Percentiles rank a stretch among this genome's conserved stretches.
phyloP scores from a whole-genome alignment of 2,888 invertebrate species.

The Alentia gelatinosa region DNA sequence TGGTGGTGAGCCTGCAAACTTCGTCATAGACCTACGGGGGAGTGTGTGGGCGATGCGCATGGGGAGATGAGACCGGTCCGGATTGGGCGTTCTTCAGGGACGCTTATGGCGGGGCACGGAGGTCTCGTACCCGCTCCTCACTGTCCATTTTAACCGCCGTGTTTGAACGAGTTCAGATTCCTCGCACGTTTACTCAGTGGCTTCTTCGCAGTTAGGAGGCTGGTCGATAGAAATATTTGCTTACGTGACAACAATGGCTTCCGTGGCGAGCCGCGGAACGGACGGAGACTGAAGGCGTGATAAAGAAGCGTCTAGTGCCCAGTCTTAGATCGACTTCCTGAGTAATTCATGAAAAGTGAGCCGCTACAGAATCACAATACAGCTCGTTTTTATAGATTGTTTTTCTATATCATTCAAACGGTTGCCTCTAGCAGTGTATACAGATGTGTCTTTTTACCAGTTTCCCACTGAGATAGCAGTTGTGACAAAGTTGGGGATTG shows the following conservation, averaged over 20 bases:
- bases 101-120: neutral
- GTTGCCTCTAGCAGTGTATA: too few species aligned
- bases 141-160: neutral
- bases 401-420: too few species aligned
- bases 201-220: neutral
- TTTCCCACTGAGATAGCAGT: too few species aligned
- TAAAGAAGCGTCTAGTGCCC: too few species aligned
- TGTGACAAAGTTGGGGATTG: too few species aligned
- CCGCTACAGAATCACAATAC: neutral
- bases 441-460: too few species aligned
- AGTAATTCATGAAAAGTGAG: neutral
- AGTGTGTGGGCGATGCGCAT: too few species aligned
- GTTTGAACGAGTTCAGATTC: neutral
- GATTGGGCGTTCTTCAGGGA: too few species aligned
- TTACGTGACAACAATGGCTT: neutral
- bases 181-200: neutral
- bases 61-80: too few species aligned
- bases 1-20: neutral
- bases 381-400: too few species aligned
- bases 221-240: neutral
- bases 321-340: neutral
- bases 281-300: too few species aligned
- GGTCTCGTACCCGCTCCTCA: neutral
- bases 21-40: neutral
- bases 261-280: too few species aligned